Base-by-base conservation (phyloP, 2,888 invertebrate species). In the Catocala fraxini region DNA sequence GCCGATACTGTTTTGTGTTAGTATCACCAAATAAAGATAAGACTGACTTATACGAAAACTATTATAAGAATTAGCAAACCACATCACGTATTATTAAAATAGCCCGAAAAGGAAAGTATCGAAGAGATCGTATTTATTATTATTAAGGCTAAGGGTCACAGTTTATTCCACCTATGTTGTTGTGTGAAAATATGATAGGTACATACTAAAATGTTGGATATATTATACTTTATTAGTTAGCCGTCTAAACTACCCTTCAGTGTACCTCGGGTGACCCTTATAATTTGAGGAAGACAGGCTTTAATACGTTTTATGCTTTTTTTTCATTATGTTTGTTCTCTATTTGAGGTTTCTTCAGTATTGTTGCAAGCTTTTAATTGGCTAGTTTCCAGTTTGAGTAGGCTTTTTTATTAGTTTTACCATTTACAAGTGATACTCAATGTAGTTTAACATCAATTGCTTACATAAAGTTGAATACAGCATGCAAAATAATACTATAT, bases 231-330 rank as follows among this genome's bases (percentile, higher is more conserved):
- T 59, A 66, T 69, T 65, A 66, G 64, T 43, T 49, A 48, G 54
- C 60, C 51, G 41, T 56, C 52, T 46, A 65, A 71, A 65, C 58
- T 60, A 59, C 54, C 68, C 63, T 59, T 63, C 56, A 63, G 65
- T 68, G 61, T 62, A 53, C 62, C 35, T 62, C 48, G 55, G 43
- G 52, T 68, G 65, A 74, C 74, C 74, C 67, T 70, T 72, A 74
- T 74, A 72, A 74, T 63, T 74, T 74, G 39, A 65, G 57, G 72
- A 61, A 56, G 62, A 47, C 65, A 57, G 60, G 54, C 46, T 33
- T 43, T 57, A 63, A 61, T 63, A 56, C 59, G 60, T 57, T 52
- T 41, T 34, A 25, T 64, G 41, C 67, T 43, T 49, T 13, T 51
- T 41, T 39, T 56, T 52, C 39, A 59, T 53, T 43, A 25, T 10